Evolutionary conservation across 2,113 vertebrate species (phyloP), one percentile per base, ranked within the genome.

Genomic region (Pyrgilauda ruficollis): DNA sequence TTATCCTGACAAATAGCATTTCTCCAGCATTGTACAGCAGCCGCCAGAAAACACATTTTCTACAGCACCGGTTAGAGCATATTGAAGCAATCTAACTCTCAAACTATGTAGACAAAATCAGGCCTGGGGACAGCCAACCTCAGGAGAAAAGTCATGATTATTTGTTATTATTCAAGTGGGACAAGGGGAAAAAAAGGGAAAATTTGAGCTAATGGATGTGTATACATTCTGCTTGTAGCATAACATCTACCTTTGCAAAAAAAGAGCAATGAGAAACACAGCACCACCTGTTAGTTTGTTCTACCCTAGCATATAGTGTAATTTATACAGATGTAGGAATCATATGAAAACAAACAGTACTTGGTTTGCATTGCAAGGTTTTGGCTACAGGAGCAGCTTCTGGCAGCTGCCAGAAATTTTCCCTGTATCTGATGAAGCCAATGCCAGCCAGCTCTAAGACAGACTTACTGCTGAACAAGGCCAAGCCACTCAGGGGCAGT

Each of bases 81-180:
- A 92, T 44, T 93, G 93, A 93, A 96, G 33, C 44, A 92, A 93
- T 90, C 68, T 67, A 63, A 49, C 31, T 82, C 55, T 44, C 56
- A 75, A 56, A 63, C n/a, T 63, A 22, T 2, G 10, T 47, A 70
- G 43, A 70, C 22, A 35, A 79, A 91, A 74, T 86, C 56, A 83
- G 55, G 47, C 53, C 70, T 49, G 37, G 50, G 50, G 75, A 97
- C 70, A 90, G 67, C 31, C 23, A 93, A 70, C 27, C 82, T 90
- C 35, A 67, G 64, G 78, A 55, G 68, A 91, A 63, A 83, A 91
- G 7, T 63, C 39, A 66, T 50, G 35, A 80, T 80, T 94, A 91
- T 77, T 84, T 91, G 43, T 80, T 91, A 76, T 37, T 69, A 83
- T 80, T 88, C 75, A 77, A 88, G 21, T 46, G 75, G 79, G 68